Base-by-base conservation (phyloP, 1,140 invertebrate species). In the Metaphire vulgaris region DNA sequence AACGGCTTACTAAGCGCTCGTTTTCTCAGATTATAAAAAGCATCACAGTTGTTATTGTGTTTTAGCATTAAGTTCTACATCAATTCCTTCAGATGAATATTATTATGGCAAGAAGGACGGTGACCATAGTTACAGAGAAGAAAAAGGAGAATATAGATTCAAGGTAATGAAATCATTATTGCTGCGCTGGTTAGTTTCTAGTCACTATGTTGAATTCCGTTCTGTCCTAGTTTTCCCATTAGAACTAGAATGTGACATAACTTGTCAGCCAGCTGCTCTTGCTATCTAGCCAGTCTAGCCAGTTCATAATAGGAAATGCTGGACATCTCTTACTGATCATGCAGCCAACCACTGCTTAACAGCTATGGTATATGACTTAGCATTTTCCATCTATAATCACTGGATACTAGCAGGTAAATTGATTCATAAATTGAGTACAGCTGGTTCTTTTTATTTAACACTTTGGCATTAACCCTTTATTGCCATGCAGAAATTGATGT, bases 61-160 rank as follows among this genome's bases (percentile, higher is more conserved):
- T 56, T 56, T 56, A 56, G 41, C 6, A 21, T 12, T 12, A 21
- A 56, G 41, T 56, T 12, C 6, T 56, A 80, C 70, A 21, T 82
- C 81, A 82, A 82, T 86, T 1, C 83, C 83, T n/a, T 72, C 85
- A 67, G 85, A 85, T 79, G 84, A 85, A 72, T 86, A 84, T 76
- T 86, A 86, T 75, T 86, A 86, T 79, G 82, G 84, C 1, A 86
- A 84, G 77, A 81, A 81, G 77, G 84, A 85, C 71, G 84, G 85
- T 21, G 81, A 85, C 74, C 80, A 81, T 0, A 78, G 74, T 6
- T 84, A 83, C 71, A 69, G 56, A 0, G 83, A 85, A 64, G 81
- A 83, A 30, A 85, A 84, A 74, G 81, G 80, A 75, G 84, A 85
- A 77, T 83, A 80, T 77, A 80, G 83, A 67, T 86, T 86, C 66